Evolutionary conservation across 2,113 vertebrate species (phyloP).

Genomic region (Lycocorax pyrrhopterus): DNA sequence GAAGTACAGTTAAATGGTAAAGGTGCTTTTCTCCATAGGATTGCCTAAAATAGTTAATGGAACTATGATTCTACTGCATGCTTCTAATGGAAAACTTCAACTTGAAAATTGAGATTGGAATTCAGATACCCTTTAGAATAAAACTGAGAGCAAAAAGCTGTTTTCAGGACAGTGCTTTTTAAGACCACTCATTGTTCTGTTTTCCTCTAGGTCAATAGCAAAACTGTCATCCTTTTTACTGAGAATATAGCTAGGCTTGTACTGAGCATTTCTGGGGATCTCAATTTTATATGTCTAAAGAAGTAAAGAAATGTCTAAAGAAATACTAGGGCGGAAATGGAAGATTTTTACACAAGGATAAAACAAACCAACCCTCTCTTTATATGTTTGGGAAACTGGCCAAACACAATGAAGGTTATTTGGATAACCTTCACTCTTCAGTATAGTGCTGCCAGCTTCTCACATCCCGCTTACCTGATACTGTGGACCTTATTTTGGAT

Average conservation of each 20-base stretch:
- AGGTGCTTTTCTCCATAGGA: not conserved
- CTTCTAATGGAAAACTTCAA: not conserved
- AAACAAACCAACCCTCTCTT: not conserved
- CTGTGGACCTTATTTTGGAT: not conserved
- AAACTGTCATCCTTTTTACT: not conserved
- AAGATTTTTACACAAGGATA: not conserved
- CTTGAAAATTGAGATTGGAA: not conserved
- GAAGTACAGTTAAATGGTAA: not conserved
- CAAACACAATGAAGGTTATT: not conserved
- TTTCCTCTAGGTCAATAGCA: not conserved
- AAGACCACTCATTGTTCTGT: not conserved
- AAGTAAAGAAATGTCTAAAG: too few species aligned
- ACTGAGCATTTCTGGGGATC: not conserved
- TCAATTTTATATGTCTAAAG: not conserved
- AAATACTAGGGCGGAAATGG: not conserved
- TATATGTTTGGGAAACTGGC: not conserved
- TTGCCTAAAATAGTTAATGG: not conserved
- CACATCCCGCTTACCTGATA: not conserved
- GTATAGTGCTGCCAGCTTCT: not conserved
- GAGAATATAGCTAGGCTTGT: not conserved
- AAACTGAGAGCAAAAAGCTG: not conserved
- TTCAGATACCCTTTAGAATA: not conserved
- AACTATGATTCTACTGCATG: not conserved
- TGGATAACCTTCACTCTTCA: not conserved
- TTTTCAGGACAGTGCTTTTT: not conserved